These are phyloP conservation scores for Rhynchotus rufescens DNA, from an alignment of 2,797 vertebrate species.

Conservation along the genomic window DNA sequence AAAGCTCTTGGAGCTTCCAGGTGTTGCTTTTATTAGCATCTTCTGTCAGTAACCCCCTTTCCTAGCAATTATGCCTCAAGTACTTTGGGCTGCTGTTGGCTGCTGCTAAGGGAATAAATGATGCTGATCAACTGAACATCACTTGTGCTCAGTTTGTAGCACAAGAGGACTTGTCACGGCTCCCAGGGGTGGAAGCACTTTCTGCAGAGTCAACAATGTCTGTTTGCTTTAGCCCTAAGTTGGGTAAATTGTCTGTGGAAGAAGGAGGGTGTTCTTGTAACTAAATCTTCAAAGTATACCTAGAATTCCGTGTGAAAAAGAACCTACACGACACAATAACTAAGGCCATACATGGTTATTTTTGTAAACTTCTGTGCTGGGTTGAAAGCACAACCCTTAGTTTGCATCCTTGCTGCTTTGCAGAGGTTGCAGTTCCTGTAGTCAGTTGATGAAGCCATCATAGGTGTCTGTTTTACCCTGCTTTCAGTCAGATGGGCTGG, in stretches of 20 bases:
- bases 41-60: background rate
- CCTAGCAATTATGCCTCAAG: rapidly evolving
- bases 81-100: background rate
- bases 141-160: background rate
- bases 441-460: background rate
- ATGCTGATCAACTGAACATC: background rate
- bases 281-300: background rate
- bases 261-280: background rate
- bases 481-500: background rate
- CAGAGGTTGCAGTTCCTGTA: background rate
- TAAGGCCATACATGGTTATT: background rate
- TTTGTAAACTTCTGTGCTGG: background rate
- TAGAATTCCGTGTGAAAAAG: background rate
- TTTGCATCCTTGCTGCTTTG: background rate
- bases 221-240: background rate
- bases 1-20: background rate
- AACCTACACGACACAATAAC: background rate
- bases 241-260: background rate
- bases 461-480: background rate
- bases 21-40: background rate
- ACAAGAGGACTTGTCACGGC: background rate
- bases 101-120: background rate
- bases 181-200: background rate
- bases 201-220: background rate
- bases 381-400: background rate